Evolutionary conservation across 2,888 invertebrate genomes (phyloP).

Genomic region (Myathropa florea): DNA sequence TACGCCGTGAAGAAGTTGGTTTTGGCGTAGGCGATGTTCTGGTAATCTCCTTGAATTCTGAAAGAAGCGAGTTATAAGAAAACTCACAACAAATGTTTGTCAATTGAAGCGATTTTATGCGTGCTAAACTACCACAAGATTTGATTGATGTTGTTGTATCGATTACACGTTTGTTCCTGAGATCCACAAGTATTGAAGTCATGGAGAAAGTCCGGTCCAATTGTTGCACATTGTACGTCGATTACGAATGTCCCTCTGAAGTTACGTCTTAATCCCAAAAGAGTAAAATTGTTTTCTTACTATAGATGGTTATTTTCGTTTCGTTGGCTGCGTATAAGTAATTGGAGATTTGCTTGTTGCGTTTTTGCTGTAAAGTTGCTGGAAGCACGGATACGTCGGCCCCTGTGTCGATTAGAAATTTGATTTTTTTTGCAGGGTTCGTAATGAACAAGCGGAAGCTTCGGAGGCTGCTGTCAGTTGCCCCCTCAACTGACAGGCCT

Average conservation of each 20-base stretch:
- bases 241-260: neutral
- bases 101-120: neutral
- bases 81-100: conserved; percentile 4
- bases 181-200: conserved; percentile 9
- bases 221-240: neutral
- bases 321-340: neutral
- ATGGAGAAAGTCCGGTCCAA: neutral
- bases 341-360: neutral
- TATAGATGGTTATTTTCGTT: neutral
- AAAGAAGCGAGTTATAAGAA: conserved; percentile 3
- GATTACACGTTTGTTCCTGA: neutral
- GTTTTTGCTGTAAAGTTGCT: conserved; percentile 11
- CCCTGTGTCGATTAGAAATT: conserved; percentile 13
- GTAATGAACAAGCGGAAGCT: conserved; percentile 19
- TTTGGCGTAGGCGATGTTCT: neutral
- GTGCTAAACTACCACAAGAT: neutral
- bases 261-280: conserved; percentile 4
- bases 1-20: no score
- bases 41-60: conserved; percentile 12
- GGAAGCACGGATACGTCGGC: conserved; percentile 14
- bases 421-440: neutral
- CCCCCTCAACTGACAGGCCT: conserved; percentile 15
- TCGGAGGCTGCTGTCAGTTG: conserved; percentile 8
- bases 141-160: neutral
- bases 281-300: neutral